phyloP scores from a whole-genome alignment of 2,113 vertebrate species.

The Pterocles orientalis region DNA sequence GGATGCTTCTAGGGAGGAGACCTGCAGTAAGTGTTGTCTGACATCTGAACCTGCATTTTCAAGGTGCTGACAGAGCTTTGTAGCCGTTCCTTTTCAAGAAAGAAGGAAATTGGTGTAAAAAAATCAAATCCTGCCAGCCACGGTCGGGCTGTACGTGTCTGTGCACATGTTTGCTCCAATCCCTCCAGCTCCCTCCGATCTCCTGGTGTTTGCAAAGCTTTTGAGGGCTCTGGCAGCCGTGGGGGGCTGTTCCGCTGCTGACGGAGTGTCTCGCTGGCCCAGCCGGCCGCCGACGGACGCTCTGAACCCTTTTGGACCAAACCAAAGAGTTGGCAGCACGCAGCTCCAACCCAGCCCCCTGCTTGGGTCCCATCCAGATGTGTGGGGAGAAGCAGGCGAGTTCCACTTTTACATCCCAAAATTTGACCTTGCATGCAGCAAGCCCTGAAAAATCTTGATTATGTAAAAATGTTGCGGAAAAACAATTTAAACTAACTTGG shows the following conservation, averaged over 20 bases:
- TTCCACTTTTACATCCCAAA: neutral
- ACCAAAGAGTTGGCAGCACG: neutral
- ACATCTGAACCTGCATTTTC: too few species aligned
- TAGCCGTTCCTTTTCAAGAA: neutral
- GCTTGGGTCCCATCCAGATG: neutral
- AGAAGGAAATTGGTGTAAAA: neutral
- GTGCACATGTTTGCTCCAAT: neutral
- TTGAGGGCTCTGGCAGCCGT: neutral
- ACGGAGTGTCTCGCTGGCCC: neutral
- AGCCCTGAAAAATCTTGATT: neutral
- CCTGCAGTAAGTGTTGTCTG: too few species aligned
- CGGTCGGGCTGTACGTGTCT: accelerated
- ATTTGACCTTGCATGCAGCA: neutral
- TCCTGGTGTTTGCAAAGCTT: neutral
- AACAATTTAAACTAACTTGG: neutral
- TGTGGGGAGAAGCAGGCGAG: neutral
- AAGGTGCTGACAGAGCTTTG: neutral
- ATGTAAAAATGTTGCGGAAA: neutral
- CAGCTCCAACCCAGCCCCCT: accelerated
- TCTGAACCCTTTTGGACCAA: accelerated
- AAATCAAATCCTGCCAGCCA: neutral
- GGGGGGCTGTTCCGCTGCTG: neutral
- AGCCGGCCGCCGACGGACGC: accelerated
- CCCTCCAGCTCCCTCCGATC: accelerated
- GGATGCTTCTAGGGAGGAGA: too few species aligned